Conservation (phyloP, 2,888 invertebrate species). For the Apotomis turbidana region DNA sequence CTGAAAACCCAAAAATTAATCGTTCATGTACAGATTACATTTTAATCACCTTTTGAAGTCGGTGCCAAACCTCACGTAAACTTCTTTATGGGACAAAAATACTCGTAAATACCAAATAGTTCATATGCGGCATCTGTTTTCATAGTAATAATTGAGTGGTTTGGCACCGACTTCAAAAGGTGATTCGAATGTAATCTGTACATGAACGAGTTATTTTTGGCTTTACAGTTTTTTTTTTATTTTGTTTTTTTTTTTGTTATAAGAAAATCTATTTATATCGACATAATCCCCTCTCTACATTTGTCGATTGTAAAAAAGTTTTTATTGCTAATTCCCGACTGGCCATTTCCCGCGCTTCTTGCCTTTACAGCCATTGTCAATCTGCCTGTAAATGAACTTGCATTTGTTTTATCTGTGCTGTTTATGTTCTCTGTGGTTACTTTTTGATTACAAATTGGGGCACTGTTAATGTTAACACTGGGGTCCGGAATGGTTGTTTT, state of each 20-base stretch:
- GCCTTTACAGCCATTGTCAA: slow-evolving; percentile 66
- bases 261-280: neutral
- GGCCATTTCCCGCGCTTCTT: slow-evolving; percentile 56
- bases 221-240: too few species aligned
- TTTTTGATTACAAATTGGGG: slow-evolving; percentile 44
- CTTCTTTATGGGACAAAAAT: too few species aligned
- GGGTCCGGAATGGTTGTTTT: slow-evolving; percentile 21
- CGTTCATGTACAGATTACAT: too few species aligned
- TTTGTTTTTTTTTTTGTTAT: neutral
- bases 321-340: slow-evolving; percentile 76
- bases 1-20: too few species aligned
- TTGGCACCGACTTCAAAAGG: too few species aligned
- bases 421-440: slow-evolving; percentile 49
- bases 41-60: too few species aligned
- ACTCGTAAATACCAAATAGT: too few species aligned
- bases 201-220: too few species aligned
- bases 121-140: too few species aligned
- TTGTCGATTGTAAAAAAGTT: slow-evolving; percentile 77
- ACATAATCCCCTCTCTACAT: slow-evolving; percentile 47
- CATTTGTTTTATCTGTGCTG: slow-evolving; percentile 65
- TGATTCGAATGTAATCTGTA: too few species aligned
- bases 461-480: slow-evolving; percentile 27
- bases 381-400: slow-evolving; percentile 67
- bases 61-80: too few species aligned
- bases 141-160: too few species aligned